These are phyloP conservation scores for Tineola bisselliella DNA, from an alignment of 2,888 invertebrate genomes.

Conservation along the genomic window DNA sequence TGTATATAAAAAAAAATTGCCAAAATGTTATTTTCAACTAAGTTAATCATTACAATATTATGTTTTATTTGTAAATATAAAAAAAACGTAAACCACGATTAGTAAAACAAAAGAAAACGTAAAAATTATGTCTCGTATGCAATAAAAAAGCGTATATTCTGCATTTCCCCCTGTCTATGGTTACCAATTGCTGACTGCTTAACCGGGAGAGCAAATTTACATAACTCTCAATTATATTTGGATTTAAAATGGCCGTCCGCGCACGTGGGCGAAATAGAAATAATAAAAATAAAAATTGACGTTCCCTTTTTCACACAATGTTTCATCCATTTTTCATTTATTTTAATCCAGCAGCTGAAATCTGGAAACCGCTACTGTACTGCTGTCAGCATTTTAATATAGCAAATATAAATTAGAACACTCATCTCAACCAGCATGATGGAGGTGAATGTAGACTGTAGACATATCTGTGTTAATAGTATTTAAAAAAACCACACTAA, in stretches of 20 bases:
- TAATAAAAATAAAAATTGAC: slow-evolving; percentile 19
- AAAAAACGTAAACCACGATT: background rate
- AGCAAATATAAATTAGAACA: too few species aligned
- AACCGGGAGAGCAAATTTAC: slow-evolving; percentile 24
- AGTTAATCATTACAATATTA: too few species aligned
- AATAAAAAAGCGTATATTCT: background rate
- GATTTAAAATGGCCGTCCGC: slow-evolving; percentile 28
- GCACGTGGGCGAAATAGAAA: slow-evolving; percentile 25
- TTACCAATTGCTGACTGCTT: background rate
- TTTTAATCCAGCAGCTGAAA: too few species aligned
- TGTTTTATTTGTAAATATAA: background rate
- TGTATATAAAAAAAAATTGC: too few species aligned
- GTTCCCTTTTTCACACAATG: background rate
- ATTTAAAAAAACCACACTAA: too few species aligned
- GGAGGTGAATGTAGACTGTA: too few species aligned
- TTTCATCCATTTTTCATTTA: background rate
- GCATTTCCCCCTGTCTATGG: background rate
- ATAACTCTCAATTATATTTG: slow-evolving; percentile 39
- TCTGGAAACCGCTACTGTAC: too few species aligned
- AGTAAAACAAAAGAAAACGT: background rate
- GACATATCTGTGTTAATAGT: too few species aligned
- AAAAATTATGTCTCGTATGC: background rate
- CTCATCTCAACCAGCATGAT: too few species aligned
- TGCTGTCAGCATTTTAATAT: too few species aligned
- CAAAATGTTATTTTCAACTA: too few species aligned